These are phyloP conservation scores for Diorhabda sublineata DNA, from an alignment of 1,140 invertebrate genomes.

Conservation along the genomic window DNA sequence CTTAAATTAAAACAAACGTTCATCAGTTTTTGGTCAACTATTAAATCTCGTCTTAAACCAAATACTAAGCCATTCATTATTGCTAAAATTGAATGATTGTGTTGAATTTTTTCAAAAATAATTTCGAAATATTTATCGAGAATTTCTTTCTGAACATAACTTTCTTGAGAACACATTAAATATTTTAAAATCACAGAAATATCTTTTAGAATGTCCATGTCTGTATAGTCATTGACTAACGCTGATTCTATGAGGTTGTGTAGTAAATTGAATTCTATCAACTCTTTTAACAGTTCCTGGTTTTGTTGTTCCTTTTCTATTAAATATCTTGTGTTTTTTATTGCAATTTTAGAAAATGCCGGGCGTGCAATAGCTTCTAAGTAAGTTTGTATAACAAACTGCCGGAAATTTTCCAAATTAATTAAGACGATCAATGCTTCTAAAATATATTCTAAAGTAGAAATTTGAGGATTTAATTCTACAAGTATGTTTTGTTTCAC, in stretches of 20 bases:
- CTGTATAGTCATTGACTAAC: no score
- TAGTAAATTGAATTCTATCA: not conserved
- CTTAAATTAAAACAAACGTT: conserved; percentile 40
- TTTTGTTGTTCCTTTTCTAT: conserved; percentile 5
- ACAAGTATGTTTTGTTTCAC: conserved; percentile 40
- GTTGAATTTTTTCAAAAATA: conserved; percentile 9
- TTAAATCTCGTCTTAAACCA: conserved; percentile 39
- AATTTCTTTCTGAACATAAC: conserved; percentile 20
- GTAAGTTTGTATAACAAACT: conserved; percentile 24
- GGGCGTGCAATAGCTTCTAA: conserved; percentile 11
- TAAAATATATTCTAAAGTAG: conserved; percentile 28
- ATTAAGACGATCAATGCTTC: conserved; percentile 22
- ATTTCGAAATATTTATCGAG: conserved; percentile 12
- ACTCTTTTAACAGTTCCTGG: not conserved
- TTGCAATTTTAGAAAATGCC: conserved; percentile 7
- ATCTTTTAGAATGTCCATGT: not conserved
- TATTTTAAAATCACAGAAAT: conserved; percentile 22
- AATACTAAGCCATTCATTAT: conserved; percentile 10
- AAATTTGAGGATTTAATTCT: conserved; percentile 33
- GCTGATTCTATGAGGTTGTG: conserved; percentile 4
- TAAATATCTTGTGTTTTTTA: conserved; percentile 16
- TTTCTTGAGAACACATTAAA: conserved; percentile 16
- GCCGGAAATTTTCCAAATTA: conserved; percentile 17
- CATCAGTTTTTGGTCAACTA: conserved; percentile 46
- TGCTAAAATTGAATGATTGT: not conserved